Evolutionary conservation across 1,140 invertebrate genomes (phyloP), one percentile per base, ranked within the genome.

Genomic region (Colletes gigas): DNA sequence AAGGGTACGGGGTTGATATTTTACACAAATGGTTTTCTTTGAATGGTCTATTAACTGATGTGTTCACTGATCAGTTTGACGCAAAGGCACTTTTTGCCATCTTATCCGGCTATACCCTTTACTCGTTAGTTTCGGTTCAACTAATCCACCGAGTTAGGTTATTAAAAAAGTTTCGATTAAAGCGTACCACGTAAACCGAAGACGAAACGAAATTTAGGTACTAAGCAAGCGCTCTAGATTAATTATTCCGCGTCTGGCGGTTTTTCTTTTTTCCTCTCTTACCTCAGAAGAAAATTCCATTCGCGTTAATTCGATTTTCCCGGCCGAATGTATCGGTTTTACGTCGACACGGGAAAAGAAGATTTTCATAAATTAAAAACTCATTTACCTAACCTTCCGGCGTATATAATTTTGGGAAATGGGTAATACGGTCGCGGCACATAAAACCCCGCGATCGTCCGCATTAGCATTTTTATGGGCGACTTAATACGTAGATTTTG

Each of bases 331-430:
- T 62, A 78, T 71, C 67, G 76, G 68, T 71, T 78, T 78, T 52
- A 15, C 39, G 4, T 9, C 17, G 21, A 4, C 60, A 7, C 50
- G 62, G 21, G 54, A 19, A 55, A 63, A 65, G 69, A 72, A 72
- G 77, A 78, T 78, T 78, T 78, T 78, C 77, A 78, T 72, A 78
- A 78, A 78, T 72, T 63, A 78, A 78, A 78, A 78, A 78, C 69
- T 72, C 77, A 65, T 78, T 78, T 52, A 44, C 69, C 44, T 54
- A 72, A 65, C 77, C 69, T 55, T 55, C 15, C 59, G 77, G 59
- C 69, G 77, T 72, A 17, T 78, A 72, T 78, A 78, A 78, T 78
- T 72, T 70, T 59, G 50, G 77, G 71, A 72, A 78, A 65, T 72
- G 69, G 77, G 60, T 78, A 78, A 78, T 72, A 72, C 68, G 76